phyloP scores from a whole-genome alignment of 23 tunicate species.

The Corella eumyota region DNA sequence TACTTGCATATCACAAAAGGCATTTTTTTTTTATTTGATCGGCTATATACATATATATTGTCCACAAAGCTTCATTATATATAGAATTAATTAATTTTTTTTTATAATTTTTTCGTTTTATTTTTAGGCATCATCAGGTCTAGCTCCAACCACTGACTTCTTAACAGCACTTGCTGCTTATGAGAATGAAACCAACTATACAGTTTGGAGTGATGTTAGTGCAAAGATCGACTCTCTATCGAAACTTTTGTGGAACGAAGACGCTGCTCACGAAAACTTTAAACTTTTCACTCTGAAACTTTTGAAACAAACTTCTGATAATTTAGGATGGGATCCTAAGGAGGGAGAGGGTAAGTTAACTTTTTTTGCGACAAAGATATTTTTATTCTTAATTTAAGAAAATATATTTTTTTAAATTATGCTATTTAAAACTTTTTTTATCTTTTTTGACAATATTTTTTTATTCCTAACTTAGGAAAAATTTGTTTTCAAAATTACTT shows the following conservation, averaged over 20 bases:
- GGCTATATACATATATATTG: too few species aligned
- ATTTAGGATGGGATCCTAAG: conserved; percentile 67
- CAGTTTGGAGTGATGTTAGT: conserved; percentile 84
- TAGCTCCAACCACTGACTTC: conserved; percentile 64
- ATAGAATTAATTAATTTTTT: too few species aligned
- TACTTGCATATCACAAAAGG: too few species aligned
- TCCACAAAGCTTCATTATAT: too few species aligned
- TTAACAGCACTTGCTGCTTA: conserved; percentile 54
- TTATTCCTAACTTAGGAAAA: too few species aligned
- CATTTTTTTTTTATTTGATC: too few species aligned
- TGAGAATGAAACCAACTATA: conserved; percentile 60
- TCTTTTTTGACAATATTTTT: background rate
- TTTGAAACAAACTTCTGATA: conserved; percentile 16
- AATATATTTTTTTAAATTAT: background rate
- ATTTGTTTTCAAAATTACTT: too few species aligned
- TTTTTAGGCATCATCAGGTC: conserved; percentile 86
- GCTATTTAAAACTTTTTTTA: too few species aligned
- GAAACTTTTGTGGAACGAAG: conserved; percentile 64
- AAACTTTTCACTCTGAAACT: conserved; percentile 42
- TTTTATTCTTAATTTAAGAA: background rate
- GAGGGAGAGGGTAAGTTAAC: conserved; percentile 39
- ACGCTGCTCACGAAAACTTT: conserved; percentile 34
- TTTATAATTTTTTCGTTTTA: too few species aligned
- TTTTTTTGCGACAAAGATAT: background rate
- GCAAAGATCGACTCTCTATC: conserved; percentile 26